Evolutionary conservation across 2,888 invertebrate species (phyloP).

Genomic region (Salpingus planirostris): DNA sequence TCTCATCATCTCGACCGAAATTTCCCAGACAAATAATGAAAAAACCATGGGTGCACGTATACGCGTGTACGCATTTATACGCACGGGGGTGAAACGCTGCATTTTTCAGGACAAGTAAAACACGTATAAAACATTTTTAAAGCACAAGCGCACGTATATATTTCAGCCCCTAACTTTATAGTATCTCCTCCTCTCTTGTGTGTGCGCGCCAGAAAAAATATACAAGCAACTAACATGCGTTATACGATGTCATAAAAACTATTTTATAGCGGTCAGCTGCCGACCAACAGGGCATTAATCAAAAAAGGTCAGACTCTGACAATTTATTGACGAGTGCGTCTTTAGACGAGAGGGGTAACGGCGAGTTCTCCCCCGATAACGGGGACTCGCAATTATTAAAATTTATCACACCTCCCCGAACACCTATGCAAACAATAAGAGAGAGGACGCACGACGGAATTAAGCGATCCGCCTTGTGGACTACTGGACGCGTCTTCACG

Average conservation of each 20-base stretch:
- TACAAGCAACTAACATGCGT: constrained; percentile 29
- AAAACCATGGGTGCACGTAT: constrained; percentile 19
- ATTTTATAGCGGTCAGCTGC: constrained; percentile 36
- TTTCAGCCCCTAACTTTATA: constrained; percentile 13
- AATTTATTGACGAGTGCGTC: constrained; percentile 18
- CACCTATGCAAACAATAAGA: neutral
- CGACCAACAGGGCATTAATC: constrained; percentile 36
- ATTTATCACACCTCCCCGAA: constrained; percentile 1
- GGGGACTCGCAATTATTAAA: constrained; percentile 2
- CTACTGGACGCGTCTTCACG: too few species aligned
- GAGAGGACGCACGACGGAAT: too few species aligned
- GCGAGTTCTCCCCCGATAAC: neutral
- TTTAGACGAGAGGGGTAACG: constrained; percentile 10
- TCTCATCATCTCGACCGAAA: constrained; percentile 13
- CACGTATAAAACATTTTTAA: constrained; percentile 13
- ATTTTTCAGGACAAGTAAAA: constrained; percentile 12
- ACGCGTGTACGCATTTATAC: constrained; percentile 29
- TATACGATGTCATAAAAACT: constrained; percentile 31
- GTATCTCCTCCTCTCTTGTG: constrained; percentile 9
- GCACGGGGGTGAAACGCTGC: constrained; percentile 26
- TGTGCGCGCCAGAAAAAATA: constrained; percentile 10
- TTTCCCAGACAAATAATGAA: constrained; percentile 24
- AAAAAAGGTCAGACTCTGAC: constrained; percentile 25
- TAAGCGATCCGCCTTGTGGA: too few species aligned
- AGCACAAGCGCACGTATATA: constrained; percentile 10